Conservation (phyloP, 2,888 invertebrate genomes). For the Xiphydria camelus region DNA sequence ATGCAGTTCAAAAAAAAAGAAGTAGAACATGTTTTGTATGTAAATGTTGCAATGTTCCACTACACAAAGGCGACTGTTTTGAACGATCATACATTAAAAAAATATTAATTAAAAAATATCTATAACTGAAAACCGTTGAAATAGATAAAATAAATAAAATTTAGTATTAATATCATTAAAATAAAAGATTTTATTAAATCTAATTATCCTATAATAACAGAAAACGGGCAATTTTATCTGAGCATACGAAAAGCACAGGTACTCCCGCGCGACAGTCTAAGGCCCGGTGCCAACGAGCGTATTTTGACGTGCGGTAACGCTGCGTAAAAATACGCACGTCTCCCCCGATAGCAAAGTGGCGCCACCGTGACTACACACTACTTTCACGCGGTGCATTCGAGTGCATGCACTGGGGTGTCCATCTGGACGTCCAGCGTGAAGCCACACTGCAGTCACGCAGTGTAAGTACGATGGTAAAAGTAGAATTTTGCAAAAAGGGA, state of each 20-base stretch:
- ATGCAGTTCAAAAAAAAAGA: constrained; percentile 19
- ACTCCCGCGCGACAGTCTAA: constrained; percentile 7
- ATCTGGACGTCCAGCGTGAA: no score
- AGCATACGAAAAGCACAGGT: constrained; percentile 11
- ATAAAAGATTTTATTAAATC: not conserved
- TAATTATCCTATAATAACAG: not conserved
- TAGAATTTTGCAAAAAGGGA: no score
- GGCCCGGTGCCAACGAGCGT: no score
- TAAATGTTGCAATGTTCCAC: constrained; percentile 20
- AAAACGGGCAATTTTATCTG: constrained; percentile 9
- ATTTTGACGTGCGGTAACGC: no score
- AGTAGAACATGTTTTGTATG: constrained; percentile 20
- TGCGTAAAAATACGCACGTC: no score
- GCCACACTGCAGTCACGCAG: no score
- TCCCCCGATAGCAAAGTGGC: no score
- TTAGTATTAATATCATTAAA: constrained; percentile 2
- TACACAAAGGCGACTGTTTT: constrained; percentile 17
- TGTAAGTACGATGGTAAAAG: no score
- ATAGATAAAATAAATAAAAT: constrained; percentile 17
- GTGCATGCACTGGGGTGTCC: no score
- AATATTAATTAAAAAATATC: constrained; percentile 16
- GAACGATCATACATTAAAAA: constrained; percentile 16
- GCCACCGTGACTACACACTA: no score
- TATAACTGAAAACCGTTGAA: constrained; percentile 6
- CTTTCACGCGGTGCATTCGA: no score